phyloP scores from a whole-genome alignment of 1,140 invertebrate species.

The Trissolcus basalis region DNA sequence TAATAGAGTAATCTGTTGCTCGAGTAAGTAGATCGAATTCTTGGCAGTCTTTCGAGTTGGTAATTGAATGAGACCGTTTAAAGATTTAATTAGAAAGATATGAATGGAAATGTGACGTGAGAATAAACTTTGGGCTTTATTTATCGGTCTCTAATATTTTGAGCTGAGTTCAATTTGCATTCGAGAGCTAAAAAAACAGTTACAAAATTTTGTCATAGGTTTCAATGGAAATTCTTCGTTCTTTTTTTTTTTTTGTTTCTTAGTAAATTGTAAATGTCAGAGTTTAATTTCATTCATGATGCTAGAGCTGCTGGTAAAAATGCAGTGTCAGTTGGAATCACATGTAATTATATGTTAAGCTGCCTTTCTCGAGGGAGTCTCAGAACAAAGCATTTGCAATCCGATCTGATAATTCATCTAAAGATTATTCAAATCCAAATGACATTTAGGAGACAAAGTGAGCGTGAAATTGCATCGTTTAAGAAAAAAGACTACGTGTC shows the following conservation, averaged over 20 bases:
- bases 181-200: too few species aligned
- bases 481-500: too few species aligned
- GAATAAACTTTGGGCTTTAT: too few species aligned
- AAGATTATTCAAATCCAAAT: constrained; percentile 30
- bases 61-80: not conserved
- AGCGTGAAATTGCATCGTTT: too few species aligned
- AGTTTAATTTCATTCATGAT: not conserved
- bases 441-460: constrained; percentile 21
- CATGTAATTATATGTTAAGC: constrained; percentile 18
- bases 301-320: not conserved
- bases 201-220: too few species aligned
- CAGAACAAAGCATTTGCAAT: constrained; percentile 30
- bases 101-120: constrained; percentile 1
- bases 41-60: not conserved
- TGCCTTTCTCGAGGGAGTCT: constrained; percentile 8
- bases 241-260: too few species aligned
- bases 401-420: constrained; percentile 23
- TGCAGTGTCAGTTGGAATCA: constrained; percentile 1
- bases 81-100: constrained; percentile 4
- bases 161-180: too few species aligned
- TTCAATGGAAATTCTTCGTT: too few species aligned
- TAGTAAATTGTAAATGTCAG: too few species aligned
- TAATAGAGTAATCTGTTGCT: too few species aligned
- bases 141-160: too few species aligned
- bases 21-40: not conserved